Evolutionary conservation across 1,140 invertebrate genomes (phyloP).

Genomic region (Sinella curviseta): DNA sequence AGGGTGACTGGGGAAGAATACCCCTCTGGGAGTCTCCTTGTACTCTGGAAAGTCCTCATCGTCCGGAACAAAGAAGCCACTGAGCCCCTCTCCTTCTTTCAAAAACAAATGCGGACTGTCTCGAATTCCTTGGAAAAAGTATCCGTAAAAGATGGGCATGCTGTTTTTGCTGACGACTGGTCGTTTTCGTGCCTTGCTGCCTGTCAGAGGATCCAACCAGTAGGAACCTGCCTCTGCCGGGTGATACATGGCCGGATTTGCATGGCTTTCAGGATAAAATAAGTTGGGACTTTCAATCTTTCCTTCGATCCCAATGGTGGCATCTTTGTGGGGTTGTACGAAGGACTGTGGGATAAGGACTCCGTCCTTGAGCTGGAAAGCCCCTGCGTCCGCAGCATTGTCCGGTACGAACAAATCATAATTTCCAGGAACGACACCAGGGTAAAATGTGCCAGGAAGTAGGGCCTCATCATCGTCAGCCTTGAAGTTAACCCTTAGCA

Average conservation of each 20-base stretch:
- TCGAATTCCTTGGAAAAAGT: not conserved
- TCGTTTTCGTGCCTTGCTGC: not conserved
- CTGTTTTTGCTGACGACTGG: not conserved
- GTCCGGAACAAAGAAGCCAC: not conserved
- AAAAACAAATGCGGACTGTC: not conserved
- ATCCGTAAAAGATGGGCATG: not conserved
- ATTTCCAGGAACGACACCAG: too few species aligned
- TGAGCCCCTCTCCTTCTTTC: not conserved
- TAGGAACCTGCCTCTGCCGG: not conserved
- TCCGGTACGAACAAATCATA: not conserved
- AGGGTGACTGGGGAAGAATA: not conserved
- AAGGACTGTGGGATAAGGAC: not conserved
- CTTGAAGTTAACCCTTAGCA: not conserved
- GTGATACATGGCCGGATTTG: too few species aligned
- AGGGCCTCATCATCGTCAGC: not conserved
- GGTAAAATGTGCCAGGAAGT: not conserved
- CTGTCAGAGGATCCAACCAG: not conserved
- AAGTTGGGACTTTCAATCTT: too few species aligned
- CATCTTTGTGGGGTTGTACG: not conserved
- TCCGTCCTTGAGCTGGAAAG: not conserved
- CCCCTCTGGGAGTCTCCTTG: not conserved
- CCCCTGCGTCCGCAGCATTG: not conserved
- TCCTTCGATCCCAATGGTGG: not conserved
- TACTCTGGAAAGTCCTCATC: not conserved
- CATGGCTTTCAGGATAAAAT: too few species aligned